These are phyloP conservation scores for Siniperca chuatsi DNA, from an alignment of 2,113 vertebrate species.

Conservation along the genomic window DNA sequence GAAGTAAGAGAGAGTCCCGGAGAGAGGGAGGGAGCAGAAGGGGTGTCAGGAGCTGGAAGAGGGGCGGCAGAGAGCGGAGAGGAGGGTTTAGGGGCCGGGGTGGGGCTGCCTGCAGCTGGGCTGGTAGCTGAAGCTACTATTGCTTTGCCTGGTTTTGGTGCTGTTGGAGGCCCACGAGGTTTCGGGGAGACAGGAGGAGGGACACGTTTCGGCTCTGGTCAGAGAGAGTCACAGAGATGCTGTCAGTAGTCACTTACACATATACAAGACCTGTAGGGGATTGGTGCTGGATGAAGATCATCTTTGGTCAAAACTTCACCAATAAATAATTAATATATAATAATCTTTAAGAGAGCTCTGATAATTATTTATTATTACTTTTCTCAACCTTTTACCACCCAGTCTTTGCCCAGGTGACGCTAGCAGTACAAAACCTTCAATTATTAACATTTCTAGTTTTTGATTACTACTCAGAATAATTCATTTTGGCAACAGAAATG, in stretches of 20 bases:
- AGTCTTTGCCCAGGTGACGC: too few species aligned
- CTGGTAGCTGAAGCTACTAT: slow-evolving; percentile 65
- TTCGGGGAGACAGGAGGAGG: slow-evolving; percentile 95
- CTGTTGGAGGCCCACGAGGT: slow-evolving; percentile 92
- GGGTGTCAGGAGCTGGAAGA: slow-evolving; percentile 83
- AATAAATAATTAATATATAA: too few species aligned
- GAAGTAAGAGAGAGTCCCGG: slow-evolving; percentile 86
- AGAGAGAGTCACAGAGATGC: slow-evolving; percentile 20
- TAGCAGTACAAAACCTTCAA: too few species aligned
- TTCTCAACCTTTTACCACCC: too few species aligned
- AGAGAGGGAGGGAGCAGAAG: slow-evolving; percentile 77
- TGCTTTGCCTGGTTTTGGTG: slow-evolving; percentile 92
- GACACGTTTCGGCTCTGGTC: slow-evolving; percentile 88
- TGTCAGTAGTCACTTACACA: neutral
- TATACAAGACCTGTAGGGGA: neutral
- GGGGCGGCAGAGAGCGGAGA: slow-evolving; percentile 76
- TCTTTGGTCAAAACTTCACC: too few species aligned
- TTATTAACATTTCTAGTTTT: too few species aligned
- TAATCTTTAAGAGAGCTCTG: too few species aligned
- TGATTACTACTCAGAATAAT: too few species aligned
- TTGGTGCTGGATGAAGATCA: too few species aligned
- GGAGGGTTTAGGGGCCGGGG: slow-evolving; percentile 77
- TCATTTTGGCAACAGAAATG: neutral
- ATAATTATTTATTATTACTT: too few species aligned
- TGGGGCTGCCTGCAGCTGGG: slow-evolving; percentile 61